These are phyloP conservation scores for Deilephila porcellus DNA, from an alignment of 2,888 invertebrate genomes.

Conservation along the genomic window DNA sequence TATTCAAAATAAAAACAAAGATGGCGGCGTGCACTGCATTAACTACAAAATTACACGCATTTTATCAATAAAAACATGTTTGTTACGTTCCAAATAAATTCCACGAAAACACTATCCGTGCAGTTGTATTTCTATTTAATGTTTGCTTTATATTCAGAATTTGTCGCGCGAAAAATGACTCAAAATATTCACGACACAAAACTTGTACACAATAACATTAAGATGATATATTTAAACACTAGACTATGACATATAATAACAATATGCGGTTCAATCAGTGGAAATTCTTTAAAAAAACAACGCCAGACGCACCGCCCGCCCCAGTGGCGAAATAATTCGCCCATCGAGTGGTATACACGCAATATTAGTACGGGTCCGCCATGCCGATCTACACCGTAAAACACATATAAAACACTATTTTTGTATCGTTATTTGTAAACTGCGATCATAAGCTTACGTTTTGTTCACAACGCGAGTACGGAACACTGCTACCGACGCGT, in stretches of 20 bases:
- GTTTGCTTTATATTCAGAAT: neutral
- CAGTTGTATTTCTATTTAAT: neutral
- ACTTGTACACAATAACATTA: conserved; percentile 13
- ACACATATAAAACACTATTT: conserved; percentile 76
- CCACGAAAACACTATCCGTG: neutral
- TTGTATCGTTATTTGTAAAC: conserved; percentile 68
- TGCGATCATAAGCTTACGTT: conserved; percentile 39
- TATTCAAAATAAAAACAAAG: conserved; percentile 13
- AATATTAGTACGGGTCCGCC: conserved; percentile 64
- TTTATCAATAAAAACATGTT: conserved; percentile 2
- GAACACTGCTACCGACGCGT: conserved; percentile 13
- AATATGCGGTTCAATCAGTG: neutral
- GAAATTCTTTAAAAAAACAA: conserved; percentile 46
- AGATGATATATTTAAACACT: neutral
- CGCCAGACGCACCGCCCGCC: conserved; percentile 42
- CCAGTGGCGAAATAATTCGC: conserved; percentile 50
- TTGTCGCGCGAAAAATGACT: conserved; percentile 3
- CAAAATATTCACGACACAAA: conserved; percentile 3
- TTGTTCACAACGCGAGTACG: conserved; percentile 31
- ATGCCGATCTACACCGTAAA: conserved; percentile 69
- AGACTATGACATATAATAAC: conserved; percentile 1
- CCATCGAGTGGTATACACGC: conserved; percentile 50
- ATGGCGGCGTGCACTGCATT: neutral
- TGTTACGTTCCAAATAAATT: neutral
- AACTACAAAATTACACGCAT: neutral